Evolutionary conservation across 2,888 invertebrate genomes (phyloP).

Genomic region (Lymantria dispar): DNA sequence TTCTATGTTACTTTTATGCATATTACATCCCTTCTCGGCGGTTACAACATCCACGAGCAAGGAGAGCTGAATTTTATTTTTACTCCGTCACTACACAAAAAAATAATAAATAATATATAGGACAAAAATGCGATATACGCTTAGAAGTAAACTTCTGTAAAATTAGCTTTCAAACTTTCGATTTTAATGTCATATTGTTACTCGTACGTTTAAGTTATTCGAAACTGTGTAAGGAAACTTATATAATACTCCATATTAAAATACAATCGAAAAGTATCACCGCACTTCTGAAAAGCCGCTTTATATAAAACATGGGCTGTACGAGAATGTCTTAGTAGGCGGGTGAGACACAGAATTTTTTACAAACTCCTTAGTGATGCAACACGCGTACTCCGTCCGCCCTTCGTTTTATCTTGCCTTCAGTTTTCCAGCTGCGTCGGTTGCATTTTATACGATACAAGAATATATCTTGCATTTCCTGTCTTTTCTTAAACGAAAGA

Average conservation of each 20-base stretch:
- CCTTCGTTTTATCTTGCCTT: slow-evolving; percentile 45
- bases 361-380: slow-evolving; percentile 61
- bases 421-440: slow-evolving; percentile 52
- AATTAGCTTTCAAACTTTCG: too few species aligned
- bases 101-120: too few species aligned
- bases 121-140: too few species aligned
- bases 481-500: slow-evolving; percentile 6
- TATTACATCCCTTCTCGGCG: too few species aligned
- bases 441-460: slow-evolving; percentile 58
- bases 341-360: slow-evolving; percentile 56
- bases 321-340: slow-evolving; percentile 33
- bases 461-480: slow-evolving; percentile 17
- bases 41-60: too few species aligned
- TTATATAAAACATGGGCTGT: slow-evolving; percentile 16
- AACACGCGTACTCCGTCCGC: slow-evolving; percentile 48
- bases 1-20: too few species aligned
- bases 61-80: too few species aligned
- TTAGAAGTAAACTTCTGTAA: too few species aligned
- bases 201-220: too few species aligned
- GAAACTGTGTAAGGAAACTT: neutral
- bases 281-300: neutral
- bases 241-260: slow-evolving; percentile 8
- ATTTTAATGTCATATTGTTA: too few species aligned
- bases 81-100: too few species aligned
- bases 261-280: slow-evolving; percentile 2